Base-by-base conservation (phyloP, 2,113 vertebrate genomes). In the Fregetta grallaria region DNA sequence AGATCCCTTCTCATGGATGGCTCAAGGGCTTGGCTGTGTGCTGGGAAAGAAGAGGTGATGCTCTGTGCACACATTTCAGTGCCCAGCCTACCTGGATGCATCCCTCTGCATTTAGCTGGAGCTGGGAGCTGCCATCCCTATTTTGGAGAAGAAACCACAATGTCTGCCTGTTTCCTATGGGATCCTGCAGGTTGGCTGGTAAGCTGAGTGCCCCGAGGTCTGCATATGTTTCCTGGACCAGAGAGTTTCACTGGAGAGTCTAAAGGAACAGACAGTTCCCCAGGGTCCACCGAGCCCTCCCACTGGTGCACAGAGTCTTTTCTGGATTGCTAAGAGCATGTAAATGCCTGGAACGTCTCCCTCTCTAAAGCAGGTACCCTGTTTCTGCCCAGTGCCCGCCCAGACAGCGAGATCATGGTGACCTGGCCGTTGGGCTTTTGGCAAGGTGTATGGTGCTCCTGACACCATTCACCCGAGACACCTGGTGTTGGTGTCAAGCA, bases 61-160 rank as follows among this genome's bases (percentile, higher is more conserved):
- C 17, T 32, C 63, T 26, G 29, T 1, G 3, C 20, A 6, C 21
- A 15, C 12, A 16, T 55, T 59, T 72, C 15, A 14, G 52, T 40
- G 14, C 20, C 6, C 65, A 56, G 4, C 19, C 40, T 47, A 11
- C 20, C 1, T 19, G 45, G 9, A 38, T 40, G 20, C 21, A 58
- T 19, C 36, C 8, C 15, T 63, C 49, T 30, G 5, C 16, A 14
- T 63, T 38, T 38, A 47, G 5, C 19, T 32, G 32, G 19, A 50
- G 7, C 38, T 68, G n/a, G 36, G 13, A 86, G 9, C 4, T 83
- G 10, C 9, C 15, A 20, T 9, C 5, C 11, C 9, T 36, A 2
- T 58, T 77, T 38, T 2, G 9, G 40, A 44, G 32, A 77, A 73
- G n/a, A 77, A 83, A 36, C 7, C 0, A 0, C 11, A 29, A 38